A percentile compares a stretch with the other conserved stretches of the same genome.
Conservation (phyloP, 37 sponge, comb jelly and placozoan species). For the Bolinopsis microptera region DNA sequence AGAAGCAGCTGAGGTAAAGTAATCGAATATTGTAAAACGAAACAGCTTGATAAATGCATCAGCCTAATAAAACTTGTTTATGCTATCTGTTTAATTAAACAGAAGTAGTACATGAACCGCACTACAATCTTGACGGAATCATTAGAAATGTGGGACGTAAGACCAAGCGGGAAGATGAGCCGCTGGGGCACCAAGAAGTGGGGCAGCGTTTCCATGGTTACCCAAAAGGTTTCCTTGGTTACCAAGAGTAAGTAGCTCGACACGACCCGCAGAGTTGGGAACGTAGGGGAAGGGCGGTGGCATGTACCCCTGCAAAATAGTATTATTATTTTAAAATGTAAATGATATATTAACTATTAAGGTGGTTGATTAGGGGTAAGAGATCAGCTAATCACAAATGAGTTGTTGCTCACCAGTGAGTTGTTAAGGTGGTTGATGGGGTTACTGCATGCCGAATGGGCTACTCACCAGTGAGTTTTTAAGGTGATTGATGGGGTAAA, state of each 20-base stretch:
- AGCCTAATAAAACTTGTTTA: no score
- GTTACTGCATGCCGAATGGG: neutral
- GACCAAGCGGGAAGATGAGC: conserved; percentile 21
- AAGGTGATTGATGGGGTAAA: neutral
- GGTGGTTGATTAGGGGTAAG: neutral
- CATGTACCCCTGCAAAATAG: neutral
- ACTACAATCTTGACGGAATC: no score
- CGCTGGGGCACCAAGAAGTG: conserved; percentile 3
- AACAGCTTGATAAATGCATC: no score
- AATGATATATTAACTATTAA: neutral
- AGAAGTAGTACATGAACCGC: no score
- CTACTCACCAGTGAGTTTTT: neutral
- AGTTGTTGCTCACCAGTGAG: neutral
- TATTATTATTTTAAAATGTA: neutral
- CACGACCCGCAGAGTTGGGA: neutral
- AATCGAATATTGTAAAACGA: no score
- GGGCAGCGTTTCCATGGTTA: conserved; percentile 33
- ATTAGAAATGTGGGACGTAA: neutral
- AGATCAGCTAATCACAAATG: no score
- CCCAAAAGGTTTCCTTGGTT: neutral
- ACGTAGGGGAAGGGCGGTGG: neutral
- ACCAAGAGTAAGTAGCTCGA: neutral
- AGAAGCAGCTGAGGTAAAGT: no score
- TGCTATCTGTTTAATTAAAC: no score
- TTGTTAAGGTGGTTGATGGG: neutral